Conservation (phyloP, 2,888 invertebrate genomes). For the Eutolmus rufibarbis region DNA sequence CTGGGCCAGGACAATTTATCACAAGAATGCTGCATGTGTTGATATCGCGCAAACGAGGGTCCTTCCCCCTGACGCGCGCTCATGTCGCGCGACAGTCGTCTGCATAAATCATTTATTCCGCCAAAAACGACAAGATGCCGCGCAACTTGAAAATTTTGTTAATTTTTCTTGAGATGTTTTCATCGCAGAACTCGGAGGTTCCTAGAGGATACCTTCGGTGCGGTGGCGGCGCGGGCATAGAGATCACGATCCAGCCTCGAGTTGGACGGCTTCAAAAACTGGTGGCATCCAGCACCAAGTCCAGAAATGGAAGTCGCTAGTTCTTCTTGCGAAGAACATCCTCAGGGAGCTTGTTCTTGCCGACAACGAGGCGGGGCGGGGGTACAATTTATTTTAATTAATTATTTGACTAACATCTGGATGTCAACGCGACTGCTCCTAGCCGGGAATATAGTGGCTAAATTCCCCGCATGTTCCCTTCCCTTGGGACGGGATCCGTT, state of each 20-base stretch:
- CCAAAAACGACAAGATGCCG: not conserved
- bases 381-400: conserved; percentile 15
- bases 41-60: not conserved
- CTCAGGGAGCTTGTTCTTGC: not conserved
- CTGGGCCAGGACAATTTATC: conserved; percentile 17
- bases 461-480: not conserved
- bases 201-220: not conserved
- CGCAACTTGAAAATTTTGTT: not conserved
- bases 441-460: not conserved
- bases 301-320: not conserved
- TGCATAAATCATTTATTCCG: conserved; percentile 22
- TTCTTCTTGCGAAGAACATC: not conserved
- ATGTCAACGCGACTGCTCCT: not conserved
- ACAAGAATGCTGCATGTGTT: conserved; percentile 10
- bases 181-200: not conserved
- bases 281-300: not conserved
- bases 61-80: not conserved
- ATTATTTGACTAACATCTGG: conserved; percentile 25
- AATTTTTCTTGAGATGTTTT: not conserved
- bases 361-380: not conserved
- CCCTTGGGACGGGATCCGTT: not conserved
- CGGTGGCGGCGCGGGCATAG: not conserved
- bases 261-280: not conserved
- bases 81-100: not conserved
- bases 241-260: not conserved